phyloP scores from a whole-genome alignment of 2,797 vertebrate species.

The Rhynchotus rufescens region DNA sequence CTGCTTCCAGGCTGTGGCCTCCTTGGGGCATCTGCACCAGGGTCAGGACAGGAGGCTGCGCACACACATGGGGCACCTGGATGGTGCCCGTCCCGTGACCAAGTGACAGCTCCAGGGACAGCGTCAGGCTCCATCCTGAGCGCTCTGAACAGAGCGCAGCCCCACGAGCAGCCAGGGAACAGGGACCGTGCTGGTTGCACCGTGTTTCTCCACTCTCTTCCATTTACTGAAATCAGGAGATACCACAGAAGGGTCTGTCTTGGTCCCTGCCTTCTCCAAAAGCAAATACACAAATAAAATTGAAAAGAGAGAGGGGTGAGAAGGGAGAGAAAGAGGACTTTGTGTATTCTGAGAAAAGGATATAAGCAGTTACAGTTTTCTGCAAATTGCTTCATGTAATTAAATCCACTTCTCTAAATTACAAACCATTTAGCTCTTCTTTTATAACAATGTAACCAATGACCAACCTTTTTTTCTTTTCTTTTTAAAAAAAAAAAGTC shows the following conservation, averaged over 20 bases:
- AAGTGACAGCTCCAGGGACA: background rate
- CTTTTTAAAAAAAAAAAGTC: background rate
- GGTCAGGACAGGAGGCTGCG: background rate
- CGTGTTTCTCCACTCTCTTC: background rate
- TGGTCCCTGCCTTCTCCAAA: background rate
- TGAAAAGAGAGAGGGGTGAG: too few species aligned
- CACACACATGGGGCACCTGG: background rate
- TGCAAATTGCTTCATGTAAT: conserved; percentile 73
- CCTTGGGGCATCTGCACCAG: background rate
- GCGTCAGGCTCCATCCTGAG: background rate
- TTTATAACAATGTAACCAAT: conserved; percentile 64
- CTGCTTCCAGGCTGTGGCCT: background rate
- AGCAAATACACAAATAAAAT: background rate
- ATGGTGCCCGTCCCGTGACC: accelerated
- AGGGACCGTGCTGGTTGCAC: background rate
- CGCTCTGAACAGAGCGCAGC: background rate
- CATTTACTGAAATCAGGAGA: background rate
- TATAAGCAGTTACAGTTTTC: conserved; percentile 51
- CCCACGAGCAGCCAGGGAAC: background rate
- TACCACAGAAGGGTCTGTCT: background rate
- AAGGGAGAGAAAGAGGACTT: background rate
- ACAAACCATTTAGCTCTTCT: conserved; percentile 66
- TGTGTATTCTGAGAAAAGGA: background rate
- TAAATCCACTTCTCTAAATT: conserved; percentile 70
- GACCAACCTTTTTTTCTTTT: conserved; percentile 51